Base-by-base conservation (phyloP, 1,140 invertebrate species). In the Arion vulgaris region DNA sequence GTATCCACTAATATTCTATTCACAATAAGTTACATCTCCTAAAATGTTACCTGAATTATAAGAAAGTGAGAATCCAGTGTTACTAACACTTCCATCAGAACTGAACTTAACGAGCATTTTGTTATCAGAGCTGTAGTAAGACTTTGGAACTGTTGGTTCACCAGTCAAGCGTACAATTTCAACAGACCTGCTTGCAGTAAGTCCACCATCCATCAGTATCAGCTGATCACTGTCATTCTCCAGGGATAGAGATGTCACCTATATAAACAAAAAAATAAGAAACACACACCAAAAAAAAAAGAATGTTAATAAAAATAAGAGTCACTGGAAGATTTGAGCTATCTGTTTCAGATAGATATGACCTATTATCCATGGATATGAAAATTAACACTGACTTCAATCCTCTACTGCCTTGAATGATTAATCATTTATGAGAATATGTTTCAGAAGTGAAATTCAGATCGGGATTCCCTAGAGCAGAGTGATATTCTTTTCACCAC, bases 31-130 rank as follows among this genome's bases (percentile, higher is more conserved):
- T 57, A 11, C 4, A 57, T 23, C 23, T 11, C 9, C 9, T 57
- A 4, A 57, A 57, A 23, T 15, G 53, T 57, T 49, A 75, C 73
- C 45, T 53, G n/a, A 28, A 11, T 39, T 69, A 62, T 82, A 85
- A 26, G 62, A 68, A 34, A 85, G 74, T 36, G 71, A 72, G 62
- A 89, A 87, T 76, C 85, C 85, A 49, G 36, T 26, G 34, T 41
- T 79, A n/a, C 66, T 68, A 32, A 66, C 77, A 7, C 28, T 57
- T 34, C 95, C 95, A 91, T 99, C 98, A 0, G 97, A 96, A 85
- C 96, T 96, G 93, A 99, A 99, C 92, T 98, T 98, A 83, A 99
- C 95, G 81, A 98, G 98, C 97, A 99, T 98, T 86, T 99, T 98
- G 92, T 99, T 99, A 26, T 97, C 97, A 0, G 97, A 98, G 7